Conservation (phyloP, 2,797 vertebrate genomes). For the Xiphophorus birchmanni region DNA sequence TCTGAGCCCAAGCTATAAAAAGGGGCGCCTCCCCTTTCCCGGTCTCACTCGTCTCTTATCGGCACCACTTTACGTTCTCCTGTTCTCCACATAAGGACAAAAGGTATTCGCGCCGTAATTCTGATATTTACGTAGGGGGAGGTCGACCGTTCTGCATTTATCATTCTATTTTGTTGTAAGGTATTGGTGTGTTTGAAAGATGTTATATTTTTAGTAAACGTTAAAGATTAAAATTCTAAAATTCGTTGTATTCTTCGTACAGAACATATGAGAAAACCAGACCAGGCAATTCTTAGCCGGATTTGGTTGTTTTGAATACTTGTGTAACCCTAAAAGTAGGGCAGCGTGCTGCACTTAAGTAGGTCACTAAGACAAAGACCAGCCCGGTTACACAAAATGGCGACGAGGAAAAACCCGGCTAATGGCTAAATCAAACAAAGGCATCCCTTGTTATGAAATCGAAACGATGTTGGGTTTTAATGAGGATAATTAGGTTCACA, state of each 20-base stretch:
- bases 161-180: background rate
- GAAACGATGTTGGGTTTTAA: too few relatives aligned
- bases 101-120: slow-evolving; percentile 3
- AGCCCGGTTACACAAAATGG: slow-evolving; percentile 68
- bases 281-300: background rate
- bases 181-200: background rate
- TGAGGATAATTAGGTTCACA: background rate
- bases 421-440: background rate
- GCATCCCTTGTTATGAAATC: background rate
- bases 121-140: background rate
- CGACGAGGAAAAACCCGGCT: slow-evolving; percentile 30
- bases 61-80: accelerated
- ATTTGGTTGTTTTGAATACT: accelerated
- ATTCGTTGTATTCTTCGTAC: background rate
- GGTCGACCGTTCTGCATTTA: background rate
- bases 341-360: background rate
- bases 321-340: background rate
- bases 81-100: background rate
- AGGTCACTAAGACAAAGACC: slow-evolving; percentile 17
- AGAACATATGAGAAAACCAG: background rate
- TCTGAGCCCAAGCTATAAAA: slow-evolving; percentile 18
- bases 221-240: background rate
- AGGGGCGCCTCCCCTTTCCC: background rate
- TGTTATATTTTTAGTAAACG: background rate
- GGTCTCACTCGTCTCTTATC: slow-evolving; percentile 39